These are phyloP conservation scores for Scolanthus callimorphus DNA, from an alignment of 92 coral and sea anemone species.

Conservation along the genomic window DNA sequence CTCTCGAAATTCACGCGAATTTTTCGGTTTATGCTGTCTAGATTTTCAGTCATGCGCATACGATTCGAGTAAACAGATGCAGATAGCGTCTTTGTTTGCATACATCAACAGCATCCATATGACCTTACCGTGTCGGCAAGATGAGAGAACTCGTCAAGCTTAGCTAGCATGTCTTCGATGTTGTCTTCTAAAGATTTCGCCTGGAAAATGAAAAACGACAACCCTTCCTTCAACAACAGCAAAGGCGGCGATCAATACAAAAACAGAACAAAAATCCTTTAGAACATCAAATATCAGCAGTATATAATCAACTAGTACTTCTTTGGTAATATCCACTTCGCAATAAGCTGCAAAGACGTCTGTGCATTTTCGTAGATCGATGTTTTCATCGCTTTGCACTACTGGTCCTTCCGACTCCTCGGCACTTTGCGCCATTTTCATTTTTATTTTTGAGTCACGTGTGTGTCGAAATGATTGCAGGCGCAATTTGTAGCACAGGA, in stretches of 20 bases:
- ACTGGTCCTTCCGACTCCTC: background rate
- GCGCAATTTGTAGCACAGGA: too few species aligned
- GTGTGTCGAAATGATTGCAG: too few species aligned
- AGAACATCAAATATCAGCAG: background rate
- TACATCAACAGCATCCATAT: too few species aligned
- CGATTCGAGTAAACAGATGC: too few species aligned
- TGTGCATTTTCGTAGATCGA: constrained; percentile 75
- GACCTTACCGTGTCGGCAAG: constrained; percentile 93
- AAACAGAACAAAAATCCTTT: too few species aligned
- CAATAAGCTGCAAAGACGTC: constrained; percentile 74
- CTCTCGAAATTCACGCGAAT: too few species aligned
- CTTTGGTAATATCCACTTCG: constrained; percentile 81
- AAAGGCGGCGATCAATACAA: background rate
- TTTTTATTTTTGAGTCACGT: background rate
- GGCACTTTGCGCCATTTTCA: constrained; percentile 51
- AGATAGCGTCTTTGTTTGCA: too few species aligned
- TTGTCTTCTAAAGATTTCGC: constrained; percentile 62
- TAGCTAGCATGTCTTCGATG: constrained; percentile 91
- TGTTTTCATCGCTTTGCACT: constrained; percentile 28
- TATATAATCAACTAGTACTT: constrained; percentile 39
- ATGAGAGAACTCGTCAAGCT: constrained; percentile 94
- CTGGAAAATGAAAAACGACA: constrained; percentile 11
- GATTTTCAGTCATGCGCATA: too few species aligned
- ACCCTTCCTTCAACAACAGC: background rate
- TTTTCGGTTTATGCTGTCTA: too few species aligned